Base-by-base conservation (phyloP, 2,888 invertebrate genomes). In the Metellina segmentata region DNA sequence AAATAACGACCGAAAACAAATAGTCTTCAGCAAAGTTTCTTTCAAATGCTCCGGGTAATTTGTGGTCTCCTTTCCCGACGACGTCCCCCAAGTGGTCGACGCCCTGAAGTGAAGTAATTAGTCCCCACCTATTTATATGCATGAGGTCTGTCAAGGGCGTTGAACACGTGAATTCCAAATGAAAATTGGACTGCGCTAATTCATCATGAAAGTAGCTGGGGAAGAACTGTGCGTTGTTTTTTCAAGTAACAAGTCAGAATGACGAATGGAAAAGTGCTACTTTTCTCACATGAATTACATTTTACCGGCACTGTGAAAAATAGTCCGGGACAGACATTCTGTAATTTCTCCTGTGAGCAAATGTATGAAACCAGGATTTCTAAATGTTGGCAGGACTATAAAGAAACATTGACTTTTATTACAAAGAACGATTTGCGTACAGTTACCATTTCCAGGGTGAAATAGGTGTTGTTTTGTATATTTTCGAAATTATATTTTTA, bases 41-140 rank as follows among this genome's bases (percentile, higher is more conserved):
- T 74, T 20, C 34, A 74, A 74, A 34, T 34, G 34, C 20, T 16
- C 16, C 72, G 19, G 74, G 74, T 74, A 74, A 74, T 74, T 74
- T 74, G 20, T 19, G 74, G 34, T 20, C 20, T 20, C 34, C 20
- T 74, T 34, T 19, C 11, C 61, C 11, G 13, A 61, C 11, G 61
- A 61, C 61, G 11, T 9, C 61, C 69, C 85, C 85, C 77, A 70
- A 19, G 77, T 78, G 85, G 85, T 86, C 51, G 70, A 86, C 85
- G 85, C 85, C 85, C 85, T 77, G 13, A 69, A 48, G 78, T 52
- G 77, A 78, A 86, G 85, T 86, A 86, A 86, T 86, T 86, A 86
- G 85, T 86, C 77, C 85, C 69, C 85, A 19, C 78, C 85, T 70
- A 77, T 86, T 86, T 86, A 78, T 86, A 86, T 86, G 85, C 85